Percentiles rank a stretch among this genome's conserved stretches.
Evolutionary conservation across 2,797 vertebrate species (phyloP).

Genomic region (Astyanax mexicanus): DNA sequence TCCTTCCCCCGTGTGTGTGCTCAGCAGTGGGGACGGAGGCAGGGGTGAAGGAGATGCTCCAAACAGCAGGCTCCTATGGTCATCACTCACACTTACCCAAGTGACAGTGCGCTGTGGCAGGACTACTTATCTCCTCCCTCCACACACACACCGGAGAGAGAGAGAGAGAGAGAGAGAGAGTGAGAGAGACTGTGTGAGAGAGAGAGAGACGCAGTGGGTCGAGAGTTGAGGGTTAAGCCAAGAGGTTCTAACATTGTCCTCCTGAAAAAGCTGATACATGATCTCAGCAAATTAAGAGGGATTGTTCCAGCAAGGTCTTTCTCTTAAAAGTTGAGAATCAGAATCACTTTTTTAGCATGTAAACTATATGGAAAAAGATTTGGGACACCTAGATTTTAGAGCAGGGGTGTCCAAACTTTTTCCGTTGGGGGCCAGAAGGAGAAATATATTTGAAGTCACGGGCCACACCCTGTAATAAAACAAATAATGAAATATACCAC

Average conservation of each 20-base stretch:
- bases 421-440: too few species aligned
- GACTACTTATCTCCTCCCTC: conserved; percentile 62
- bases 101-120: conserved; percentile 61
- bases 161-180: background rate
- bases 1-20: conserved; percentile 29
- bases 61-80: conserved; percentile 51
- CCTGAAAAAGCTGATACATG: background rate
- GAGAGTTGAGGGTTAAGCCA: conserved; percentile 1
- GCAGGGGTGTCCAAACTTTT: too few species aligned
- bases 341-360: background rate
- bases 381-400: too few species aligned
- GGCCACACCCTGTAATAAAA: too few species aligned
- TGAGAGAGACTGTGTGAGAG: background rate
- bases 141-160: conserved; percentile 47
- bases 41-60: conserved; percentile 63
- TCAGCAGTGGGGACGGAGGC: conserved; percentile 54
- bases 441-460: too few species aligned
- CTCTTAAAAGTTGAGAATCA: background rate
- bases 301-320: conserved; percentile 3
- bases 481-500: too few species aligned
- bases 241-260: conserved; percentile 19
- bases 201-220: too few species aligned
- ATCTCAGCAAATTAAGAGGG: conserved; percentile 3
- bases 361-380: too few species aligned
- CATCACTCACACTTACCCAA: conserved; percentile 66